Evolutionary conservation across 2,888 invertebrate genomes (phyloP).

Genomic region (Macropis europaea): DNA sequence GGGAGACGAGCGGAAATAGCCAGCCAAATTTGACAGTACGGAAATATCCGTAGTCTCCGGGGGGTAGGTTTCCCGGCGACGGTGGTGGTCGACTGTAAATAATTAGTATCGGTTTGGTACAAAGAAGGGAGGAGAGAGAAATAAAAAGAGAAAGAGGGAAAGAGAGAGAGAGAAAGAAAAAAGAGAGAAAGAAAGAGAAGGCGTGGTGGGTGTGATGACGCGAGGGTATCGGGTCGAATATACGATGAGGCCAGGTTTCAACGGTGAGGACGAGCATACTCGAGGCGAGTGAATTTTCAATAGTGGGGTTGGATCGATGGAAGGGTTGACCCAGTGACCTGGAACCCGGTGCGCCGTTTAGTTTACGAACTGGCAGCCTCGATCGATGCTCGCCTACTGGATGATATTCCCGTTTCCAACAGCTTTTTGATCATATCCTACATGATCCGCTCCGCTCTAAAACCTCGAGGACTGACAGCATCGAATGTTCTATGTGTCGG

Average conservation of each 20-base stretch:
- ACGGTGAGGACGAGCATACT: constrained; percentile 39
- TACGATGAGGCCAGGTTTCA: constrained; percentile 33
- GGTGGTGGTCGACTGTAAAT: constrained; percentile 24
- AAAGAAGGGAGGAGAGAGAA: background rate
- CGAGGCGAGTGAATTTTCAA: constrained; percentile 61
- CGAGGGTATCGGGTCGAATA: constrained; percentile 30
- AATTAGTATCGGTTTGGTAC: constrained; percentile 32
- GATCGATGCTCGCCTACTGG: no score
- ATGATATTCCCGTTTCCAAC: no score
- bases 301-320: constrained; percentile 67
- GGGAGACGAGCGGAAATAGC: constrained; percentile 20
- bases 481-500: no score
- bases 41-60: constrained; percentile 26
- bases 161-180: no score
- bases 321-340: constrained; percentile 71
- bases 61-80: constrained; percentile 11
- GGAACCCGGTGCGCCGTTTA: constrained; percentile 59
- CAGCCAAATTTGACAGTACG: constrained; percentile 6
- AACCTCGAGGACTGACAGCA: no score
- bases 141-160: background rate
- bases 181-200: background rate
- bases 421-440: no score
- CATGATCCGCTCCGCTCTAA: no score
- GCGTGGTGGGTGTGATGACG: constrained; percentile 12
- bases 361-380: constrained; percentile 61